Evolutionary conservation across 2,797 vertebrate genomes (phyloP).

Genomic region (Erpetoichthys calabaricus): DNA sequence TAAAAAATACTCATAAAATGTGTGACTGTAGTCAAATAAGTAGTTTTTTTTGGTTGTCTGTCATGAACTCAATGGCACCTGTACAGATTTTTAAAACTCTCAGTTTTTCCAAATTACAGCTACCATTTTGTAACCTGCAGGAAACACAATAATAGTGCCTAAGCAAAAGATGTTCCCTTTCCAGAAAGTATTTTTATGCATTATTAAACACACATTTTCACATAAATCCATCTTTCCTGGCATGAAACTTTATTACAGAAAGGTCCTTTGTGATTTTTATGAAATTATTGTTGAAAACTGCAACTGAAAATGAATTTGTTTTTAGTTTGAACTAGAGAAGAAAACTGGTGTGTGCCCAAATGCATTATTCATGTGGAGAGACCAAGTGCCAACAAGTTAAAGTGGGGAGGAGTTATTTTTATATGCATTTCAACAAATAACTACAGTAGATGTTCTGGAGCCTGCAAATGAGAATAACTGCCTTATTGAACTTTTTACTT

Average conservation of each 20-base stretch:
- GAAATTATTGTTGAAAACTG: conserved; percentile 1
- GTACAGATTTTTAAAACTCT: too few species aligned
- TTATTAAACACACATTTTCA: conserved; percentile 36
- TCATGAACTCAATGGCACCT: too few species aligned
- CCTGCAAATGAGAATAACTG: too few species aligned
- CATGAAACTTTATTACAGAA: conserved; percentile 26
- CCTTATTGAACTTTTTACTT: too few species aligned
- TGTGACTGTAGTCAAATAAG: too few species aligned
- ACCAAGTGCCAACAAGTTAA: conserved; percentile 9
- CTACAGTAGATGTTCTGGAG: too few species aligned
- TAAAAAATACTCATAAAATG: too few species aligned
- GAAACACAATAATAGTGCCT: conserved; percentile 26
- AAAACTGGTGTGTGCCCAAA: conserved; percentile 2
- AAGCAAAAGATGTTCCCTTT: conserved; percentile 18
- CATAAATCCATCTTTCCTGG: conserved; percentile 36
- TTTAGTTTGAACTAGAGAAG: conserved; percentile 2
- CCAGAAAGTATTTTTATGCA: conserved; percentile 30
- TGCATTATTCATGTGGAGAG: conserved; percentile 5
- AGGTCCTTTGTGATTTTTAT: conserved; percentile 17
- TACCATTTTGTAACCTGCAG: conserved; percentile 18
- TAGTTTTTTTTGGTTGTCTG: too few species aligned
- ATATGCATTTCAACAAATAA: too few species aligned
- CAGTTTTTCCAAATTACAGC: neutral
- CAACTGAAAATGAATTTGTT: conserved; percentile 3
- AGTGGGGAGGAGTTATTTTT: too few species aligned